phyloP scores from a whole-genome alignment of 92 coral and sea anemone genomes.

The Pocillopora meandrina region DNA sequence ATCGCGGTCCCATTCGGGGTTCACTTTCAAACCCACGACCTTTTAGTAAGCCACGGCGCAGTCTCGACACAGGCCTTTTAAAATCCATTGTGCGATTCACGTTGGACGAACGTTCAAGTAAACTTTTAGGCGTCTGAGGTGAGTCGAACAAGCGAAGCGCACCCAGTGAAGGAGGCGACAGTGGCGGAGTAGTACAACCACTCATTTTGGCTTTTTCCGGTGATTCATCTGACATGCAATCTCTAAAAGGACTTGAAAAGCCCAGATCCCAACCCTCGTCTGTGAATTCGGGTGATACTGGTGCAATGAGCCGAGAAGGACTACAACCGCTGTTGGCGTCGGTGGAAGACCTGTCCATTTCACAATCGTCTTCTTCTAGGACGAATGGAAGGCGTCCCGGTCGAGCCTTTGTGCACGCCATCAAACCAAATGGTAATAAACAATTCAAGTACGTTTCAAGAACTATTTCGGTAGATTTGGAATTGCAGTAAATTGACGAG shows the following conservation, averaged over 20 bases:
- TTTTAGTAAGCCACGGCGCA: constrained; percentile 66
- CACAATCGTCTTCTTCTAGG: constrained; percentile 40
- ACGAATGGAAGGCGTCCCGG: constrained; percentile 41
- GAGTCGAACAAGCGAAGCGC: constrained; percentile 91
- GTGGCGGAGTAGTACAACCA: constrained; percentile 65
- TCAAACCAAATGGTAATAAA: neutral
- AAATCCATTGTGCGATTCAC: constrained; percentile 59
- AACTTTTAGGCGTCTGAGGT: constrained; percentile 97
- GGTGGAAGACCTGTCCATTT: constrained; percentile 28
- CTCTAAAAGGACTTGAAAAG: constrained; percentile 81
- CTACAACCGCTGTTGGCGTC: constrained; percentile 19
- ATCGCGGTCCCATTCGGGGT: constrained; percentile 76
- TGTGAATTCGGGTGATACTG: constrained; percentile 54
- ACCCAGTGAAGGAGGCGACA: constrained; percentile 95
- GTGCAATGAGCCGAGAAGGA: constrained; percentile 18
- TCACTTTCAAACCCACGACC: constrained; percentile 70
- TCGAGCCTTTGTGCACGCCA: constrained; percentile 40
- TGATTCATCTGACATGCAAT: constrained; percentile 70
- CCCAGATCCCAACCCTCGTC: constrained; percentile 88
- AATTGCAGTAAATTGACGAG: neutral
- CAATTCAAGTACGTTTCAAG: constrained; percentile 6
- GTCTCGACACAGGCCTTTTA: constrained; percentile 73
- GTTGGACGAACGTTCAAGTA: constrained; percentile 81
- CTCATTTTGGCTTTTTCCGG: constrained; percentile 56
- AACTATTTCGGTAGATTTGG: constrained; percentile 29